Percentiles rank a stretch among this genome's conserved stretches.
Evolutionary conservation across 2,888 invertebrate genomes (phyloP).

Genomic region (Stegophylla sp.): DNA sequence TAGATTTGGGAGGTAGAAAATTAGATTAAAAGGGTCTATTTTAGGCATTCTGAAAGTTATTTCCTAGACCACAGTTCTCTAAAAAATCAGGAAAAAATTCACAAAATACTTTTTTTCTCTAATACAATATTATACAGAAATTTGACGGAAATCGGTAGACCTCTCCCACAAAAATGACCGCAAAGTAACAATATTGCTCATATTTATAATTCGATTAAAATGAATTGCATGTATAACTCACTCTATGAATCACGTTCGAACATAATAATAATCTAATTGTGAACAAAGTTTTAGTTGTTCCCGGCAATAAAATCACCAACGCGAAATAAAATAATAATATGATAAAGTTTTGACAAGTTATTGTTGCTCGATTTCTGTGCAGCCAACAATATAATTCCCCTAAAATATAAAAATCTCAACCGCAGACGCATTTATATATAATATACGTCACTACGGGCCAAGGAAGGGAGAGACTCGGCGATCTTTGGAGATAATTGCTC

Average conservation of each 20-base stretch:
- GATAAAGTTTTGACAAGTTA: conserved; percentile 51
- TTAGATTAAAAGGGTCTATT: too few species aligned
- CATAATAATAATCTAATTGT: conserved; percentile 17
- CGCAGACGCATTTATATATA: conserved; percentile 19
- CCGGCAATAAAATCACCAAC: conserved; percentile 2
- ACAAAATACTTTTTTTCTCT: too few species aligned
- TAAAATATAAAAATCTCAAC: conserved; percentile 49
- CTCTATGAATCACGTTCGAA: background rate
- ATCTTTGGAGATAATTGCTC: conserved; percentile 49
- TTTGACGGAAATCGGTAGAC: too few species aligned
- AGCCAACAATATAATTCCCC: conserved; percentile 24
- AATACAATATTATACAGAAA: too few species aligned
- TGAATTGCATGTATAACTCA: background rate
- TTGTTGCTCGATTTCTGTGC: conserved; percentile 20
- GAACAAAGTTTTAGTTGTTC: conserved; percentile 23
- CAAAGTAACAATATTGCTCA: too few species aligned
- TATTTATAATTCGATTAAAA: background rate
- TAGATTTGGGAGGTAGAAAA: too few species aligned
- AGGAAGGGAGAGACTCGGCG: conserved; percentile 4
- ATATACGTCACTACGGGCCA: background rate
- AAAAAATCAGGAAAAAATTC: too few species aligned
- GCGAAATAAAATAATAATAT: conserved; percentile 12
- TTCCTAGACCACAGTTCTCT: too few species aligned
- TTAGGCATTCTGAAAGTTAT: too few species aligned
- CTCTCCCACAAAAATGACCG: too few species aligned